Evolutionary conservation across 1,140 invertebrate genomes (phyloP).

Genomic region (Hormaphis cornu): DNA sequence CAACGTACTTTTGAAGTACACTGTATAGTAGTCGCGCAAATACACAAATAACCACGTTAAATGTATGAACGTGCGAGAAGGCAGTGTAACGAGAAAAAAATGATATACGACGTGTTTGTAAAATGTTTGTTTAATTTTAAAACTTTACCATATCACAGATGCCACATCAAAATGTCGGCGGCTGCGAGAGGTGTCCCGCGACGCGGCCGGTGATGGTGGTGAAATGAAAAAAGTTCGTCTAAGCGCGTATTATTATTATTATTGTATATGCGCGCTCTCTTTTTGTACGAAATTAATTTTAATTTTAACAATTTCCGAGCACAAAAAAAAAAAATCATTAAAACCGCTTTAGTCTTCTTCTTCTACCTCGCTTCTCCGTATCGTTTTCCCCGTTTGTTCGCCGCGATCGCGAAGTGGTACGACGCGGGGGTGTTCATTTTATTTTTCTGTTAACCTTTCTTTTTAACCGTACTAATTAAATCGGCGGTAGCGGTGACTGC

Average conservation of each 20-base stretch:
- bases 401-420: neutral
- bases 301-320: slow-evolving; percentile 32
- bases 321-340: slow-evolving; percentile 26
- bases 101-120: slow-evolving; percentile 32
- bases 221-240: slow-evolving; percentile 32
- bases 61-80: neutral
- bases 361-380: neutral
- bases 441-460: slow-evolving; percentile 32
- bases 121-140: slow-evolving; percentile 33
- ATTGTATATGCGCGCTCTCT: slow-evolving; percentile 26
- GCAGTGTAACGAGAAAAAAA: neutral
- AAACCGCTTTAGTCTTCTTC: slow-evolving; percentile 24
- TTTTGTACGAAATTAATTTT: slow-evolving; percentile 32
- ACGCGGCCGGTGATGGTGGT: slow-evolving; percentile 8
- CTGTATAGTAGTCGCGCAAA: no score
- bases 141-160: slow-evolving; percentile 33
- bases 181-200: slow-evolving; percentile 21
- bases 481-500: slow-evolving; percentile 14
- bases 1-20: no score
- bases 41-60: neutral
- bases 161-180: slow-evolving; percentile 26
- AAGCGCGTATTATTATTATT: slow-evolving; percentile 29
- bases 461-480: slow-evolving; percentile 33
- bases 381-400: neutral
- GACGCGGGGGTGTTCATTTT: slow-evolving; percentile 4